These are phyloP conservation scores for Venustoraphidia nigricollis DNA, from an alignment of 2,888 invertebrate species.

Conservation along the genomic window DNA sequence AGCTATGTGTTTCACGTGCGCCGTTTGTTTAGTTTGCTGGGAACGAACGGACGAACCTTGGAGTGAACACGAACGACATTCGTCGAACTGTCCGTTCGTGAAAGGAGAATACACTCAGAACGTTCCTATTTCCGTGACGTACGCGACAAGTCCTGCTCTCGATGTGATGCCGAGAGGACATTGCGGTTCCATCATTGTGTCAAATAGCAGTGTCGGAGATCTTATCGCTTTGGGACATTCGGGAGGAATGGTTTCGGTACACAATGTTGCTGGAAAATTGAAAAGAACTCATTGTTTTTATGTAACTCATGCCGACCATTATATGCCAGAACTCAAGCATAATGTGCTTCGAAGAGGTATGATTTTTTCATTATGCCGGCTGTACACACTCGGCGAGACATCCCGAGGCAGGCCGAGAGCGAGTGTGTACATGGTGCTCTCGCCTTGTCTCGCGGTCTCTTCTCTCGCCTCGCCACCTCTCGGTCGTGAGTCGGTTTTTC, in stretches of 20 bases:
- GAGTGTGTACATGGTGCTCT: too few species aligned
- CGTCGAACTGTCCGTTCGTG: conserved; percentile 85
- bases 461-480: too few species aligned
- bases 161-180: conserved; percentile 29
- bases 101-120: conserved; percentile 91
- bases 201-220: conserved; percentile 42
- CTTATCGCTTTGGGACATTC: conserved; percentile 39
- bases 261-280: conserved; percentile 68
- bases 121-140: conserved; percentile 75
- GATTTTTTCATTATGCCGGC: too few species aligned
- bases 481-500: too few species aligned
- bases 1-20: conserved; percentile 92
- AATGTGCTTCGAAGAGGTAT: conserved; percentile 25
- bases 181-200: conserved; percentile 35
- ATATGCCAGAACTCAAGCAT: conserved; percentile 25
- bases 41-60: conserved; percentile 94
- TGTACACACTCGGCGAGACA: too few species aligned
- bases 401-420: too few species aligned
- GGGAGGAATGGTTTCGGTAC: conserved; percentile 59
- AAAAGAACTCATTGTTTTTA: conserved; percentile 47
- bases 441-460: too few species aligned
- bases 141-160: conserved; percentile 64
- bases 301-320: conserved; percentile 28
- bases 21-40: conserved; percentile 90
- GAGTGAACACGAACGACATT: conserved; percentile 93